Percentiles rank a stretch among this genome's conserved stretches.
phyloP scores from a whole-genome alignment of 1,140 invertebrate genomes.

The Cotesia vestalis region DNA sequence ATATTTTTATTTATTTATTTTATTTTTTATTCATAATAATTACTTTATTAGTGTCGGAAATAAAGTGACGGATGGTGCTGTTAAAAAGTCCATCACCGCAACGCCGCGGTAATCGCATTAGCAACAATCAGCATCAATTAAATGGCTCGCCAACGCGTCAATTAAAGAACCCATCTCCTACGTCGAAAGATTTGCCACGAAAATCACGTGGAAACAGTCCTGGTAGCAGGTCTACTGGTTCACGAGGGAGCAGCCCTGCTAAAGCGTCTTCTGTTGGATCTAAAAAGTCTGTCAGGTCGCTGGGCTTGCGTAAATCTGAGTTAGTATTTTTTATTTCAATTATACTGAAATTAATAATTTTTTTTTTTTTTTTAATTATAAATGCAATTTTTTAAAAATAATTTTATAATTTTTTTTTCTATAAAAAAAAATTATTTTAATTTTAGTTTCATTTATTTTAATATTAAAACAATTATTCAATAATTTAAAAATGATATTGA shows the following conservation, averaged over 20 bases:
- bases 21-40: conserved; percentile 13
- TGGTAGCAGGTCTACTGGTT: conserved; percentile 37
- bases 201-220: conserved; percentile 50
- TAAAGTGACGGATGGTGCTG: conserved; percentile 55
- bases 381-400: too few relatives aligned
- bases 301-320: conserved; percentile 57
- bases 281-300: conserved; percentile 40
- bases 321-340: conserved; percentile 35
- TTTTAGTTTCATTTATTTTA: too few relatives aligned
- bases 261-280: conserved; percentile 40
- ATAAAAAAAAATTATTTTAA: too few relatives aligned
- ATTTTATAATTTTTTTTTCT: too few relatives aligned
- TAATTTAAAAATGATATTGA: too few relatives aligned
- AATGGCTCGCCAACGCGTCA: too few relatives aligned
- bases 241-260: conserved; percentile 52
- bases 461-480: too few relatives aligned
- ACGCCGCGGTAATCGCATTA: conserved; percentile 44
- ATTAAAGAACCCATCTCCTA: conserved; percentile 15
- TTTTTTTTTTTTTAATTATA: too few relatives aligned
- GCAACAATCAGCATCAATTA: conserved; percentile 38
- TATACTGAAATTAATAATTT: too few relatives aligned
- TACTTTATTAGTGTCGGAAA: not conserved
- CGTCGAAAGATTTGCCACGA: conserved; percentile 18
- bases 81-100: conserved; percentile 50
- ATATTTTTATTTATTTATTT: conserved; percentile 6